Percentiles rank a stretch among this genome's conserved stretches.
These are phyloP conservation scores for Pampusana beccarii DNA, from an alignment of 2,113 vertebrate genomes.

Conservation along the genomic window DNA sequence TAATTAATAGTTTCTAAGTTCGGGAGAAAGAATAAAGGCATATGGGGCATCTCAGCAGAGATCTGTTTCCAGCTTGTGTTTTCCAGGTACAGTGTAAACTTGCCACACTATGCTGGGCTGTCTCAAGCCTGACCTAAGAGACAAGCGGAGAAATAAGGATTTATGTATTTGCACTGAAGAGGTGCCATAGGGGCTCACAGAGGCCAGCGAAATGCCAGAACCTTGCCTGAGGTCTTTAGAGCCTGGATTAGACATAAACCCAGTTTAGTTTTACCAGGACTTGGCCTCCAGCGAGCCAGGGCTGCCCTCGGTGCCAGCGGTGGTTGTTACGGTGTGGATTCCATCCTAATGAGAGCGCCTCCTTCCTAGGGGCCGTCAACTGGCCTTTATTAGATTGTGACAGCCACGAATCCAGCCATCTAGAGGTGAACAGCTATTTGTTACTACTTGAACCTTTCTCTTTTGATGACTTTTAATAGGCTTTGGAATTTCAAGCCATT, in stretches of 20 bases:
- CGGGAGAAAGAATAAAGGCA: not conserved
- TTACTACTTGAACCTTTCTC: not conserved
- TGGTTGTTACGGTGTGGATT: not conserved
- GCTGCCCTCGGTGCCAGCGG: not conserved
- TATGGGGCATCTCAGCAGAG: not conserved
- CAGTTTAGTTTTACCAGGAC: not conserved
- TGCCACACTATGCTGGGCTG: not conserved
- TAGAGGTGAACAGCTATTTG: not conserved
- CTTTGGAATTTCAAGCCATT: not conserved
- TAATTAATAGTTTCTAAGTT: not conserved
- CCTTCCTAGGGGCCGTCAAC: not conserved
- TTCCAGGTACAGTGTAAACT: not conserved
- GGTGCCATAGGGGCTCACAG: not conserved
- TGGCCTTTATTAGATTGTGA: not conserved
- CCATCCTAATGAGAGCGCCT: not conserved
- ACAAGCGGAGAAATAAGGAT: not conserved
- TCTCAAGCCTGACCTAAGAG: not conserved
- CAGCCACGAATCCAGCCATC: not conserved
- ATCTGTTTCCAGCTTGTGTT: not conserved
- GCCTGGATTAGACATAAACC: not conserved
- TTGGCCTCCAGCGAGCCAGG: not conserved
- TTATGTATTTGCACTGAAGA: not conserved
- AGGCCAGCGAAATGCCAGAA: not conserved
- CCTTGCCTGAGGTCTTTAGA: not conserved
- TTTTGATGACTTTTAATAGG: not conserved